phyloP scores from a whole-genome alignment of 92 coral and sea anemone genomes.

The Micromussa lordhowensis region DNA sequence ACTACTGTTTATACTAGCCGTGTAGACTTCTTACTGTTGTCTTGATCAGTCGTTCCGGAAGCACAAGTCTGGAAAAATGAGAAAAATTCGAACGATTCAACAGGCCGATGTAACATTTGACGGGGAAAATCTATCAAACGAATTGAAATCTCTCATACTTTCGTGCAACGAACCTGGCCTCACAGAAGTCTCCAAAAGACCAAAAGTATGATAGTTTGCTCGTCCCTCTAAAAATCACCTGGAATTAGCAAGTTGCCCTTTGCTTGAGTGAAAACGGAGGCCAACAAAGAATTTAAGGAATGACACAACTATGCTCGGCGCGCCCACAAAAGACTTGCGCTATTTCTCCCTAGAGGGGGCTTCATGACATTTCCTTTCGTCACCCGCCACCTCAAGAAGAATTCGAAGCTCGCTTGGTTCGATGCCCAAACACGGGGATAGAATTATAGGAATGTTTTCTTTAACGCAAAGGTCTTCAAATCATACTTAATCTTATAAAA shows the following conservation, averaged over 20 bases:
- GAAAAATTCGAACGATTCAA: slow-evolving; percentile 99
- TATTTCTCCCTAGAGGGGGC: slow-evolving; percentile 93
- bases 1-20: slow-evolving; percentile 33
- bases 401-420: slow-evolving; percentile 71
- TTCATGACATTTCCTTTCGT: slow-evolving; percentile 69
- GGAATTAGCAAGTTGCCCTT: slow-evolving; percentile 55
- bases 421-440: slow-evolving; percentile 81
- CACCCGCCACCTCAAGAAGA: slow-evolving; percentile 79
- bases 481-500: slow-evolving; percentile 45
- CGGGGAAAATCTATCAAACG: slow-evolving; percentile 77
- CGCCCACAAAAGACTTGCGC: slow-evolving; percentile 97
- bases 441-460: slow-evolving; percentile 57
- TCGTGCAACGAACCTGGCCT: slow-evolving; percentile 37
- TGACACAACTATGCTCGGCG: slow-evolving; percentile 99
- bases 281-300: slow-evolving; percentile 97
- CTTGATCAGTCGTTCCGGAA: slow-evolving; percentile 96
- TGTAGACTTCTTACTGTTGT: slow-evolving; percentile 71
- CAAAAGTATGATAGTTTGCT: slow-evolving; percentile 4
- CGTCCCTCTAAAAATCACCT: slow-evolving; percentile 46
- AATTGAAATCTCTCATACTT: slow-evolving; percentile 16
- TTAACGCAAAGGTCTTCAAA: slow-evolving; percentile 49
- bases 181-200: slow-evolving; percentile 25
- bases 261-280: slow-evolving; percentile 71
- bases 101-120: slow-evolving; percentile 74
- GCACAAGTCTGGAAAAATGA: slow-evolving; percentile 95